These are phyloP conservation scores for Rhegmatorhina hoffmannsi DNA, from an alignment of 2,113 vertebrate species.

Conservation along the genomic window DNA sequence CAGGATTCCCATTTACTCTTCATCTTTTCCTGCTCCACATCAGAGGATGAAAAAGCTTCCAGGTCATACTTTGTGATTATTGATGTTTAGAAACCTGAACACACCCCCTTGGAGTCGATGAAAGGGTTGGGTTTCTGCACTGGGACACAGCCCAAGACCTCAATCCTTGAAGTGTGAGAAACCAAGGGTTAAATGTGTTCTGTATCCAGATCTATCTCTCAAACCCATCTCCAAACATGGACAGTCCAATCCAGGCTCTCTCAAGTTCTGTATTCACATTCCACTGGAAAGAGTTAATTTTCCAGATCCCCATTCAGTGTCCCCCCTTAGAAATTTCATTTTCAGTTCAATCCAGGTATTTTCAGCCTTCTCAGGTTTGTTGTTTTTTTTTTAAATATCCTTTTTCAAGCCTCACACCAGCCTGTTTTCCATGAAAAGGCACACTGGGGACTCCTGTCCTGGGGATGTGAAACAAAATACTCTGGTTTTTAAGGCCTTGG, in stretches of 20 bases:
- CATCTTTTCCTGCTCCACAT: not conserved
- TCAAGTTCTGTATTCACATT: constrained; percentile 21
- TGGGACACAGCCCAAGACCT: not conserved
- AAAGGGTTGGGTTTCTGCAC: not conserved
- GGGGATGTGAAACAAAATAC: not conserved
- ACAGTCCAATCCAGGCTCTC: not conserved
- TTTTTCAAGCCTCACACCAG: not conserved
- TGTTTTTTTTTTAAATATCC: not conserved
- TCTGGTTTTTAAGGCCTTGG: not conserved
- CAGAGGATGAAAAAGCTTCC: not conserved
- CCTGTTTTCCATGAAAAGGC: not conserved
- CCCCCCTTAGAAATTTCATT: not conserved
- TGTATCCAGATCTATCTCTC: not conserved
- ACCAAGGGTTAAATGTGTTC: not conserved
- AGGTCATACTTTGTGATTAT: not conserved
- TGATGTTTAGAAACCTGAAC: not conserved
- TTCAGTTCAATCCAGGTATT: not conserved
- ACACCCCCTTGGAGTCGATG: not conserved
- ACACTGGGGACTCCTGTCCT: not conserved
- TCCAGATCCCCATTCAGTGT: not conserved
- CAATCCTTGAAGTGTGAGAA: not conserved
- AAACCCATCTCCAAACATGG: not conserved
- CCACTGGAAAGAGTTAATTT: constrained; percentile 22
- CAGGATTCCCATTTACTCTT: not conserved
- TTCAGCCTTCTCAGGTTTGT: not conserved